phyloP scores from a whole-genome alignment of 2,888 invertebrate species.

The Phyllotreta cruciferae region DNA sequence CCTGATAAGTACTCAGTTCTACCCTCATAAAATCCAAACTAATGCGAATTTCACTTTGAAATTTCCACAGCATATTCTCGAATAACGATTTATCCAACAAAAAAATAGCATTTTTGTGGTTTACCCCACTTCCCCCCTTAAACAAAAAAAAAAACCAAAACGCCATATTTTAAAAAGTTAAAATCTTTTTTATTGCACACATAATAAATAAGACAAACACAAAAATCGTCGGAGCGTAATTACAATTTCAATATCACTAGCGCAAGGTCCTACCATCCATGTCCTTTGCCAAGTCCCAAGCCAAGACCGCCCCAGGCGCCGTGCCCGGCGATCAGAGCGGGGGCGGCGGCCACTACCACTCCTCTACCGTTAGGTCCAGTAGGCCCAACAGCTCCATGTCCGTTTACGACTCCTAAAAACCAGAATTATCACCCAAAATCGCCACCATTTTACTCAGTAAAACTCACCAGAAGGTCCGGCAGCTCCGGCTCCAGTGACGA shows the following conservation, averaged over 20 bases:
- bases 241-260: constrained; percentile 11
- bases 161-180: neutral
- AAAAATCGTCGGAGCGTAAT: constrained; percentile 19
- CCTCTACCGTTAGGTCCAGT: constrained; percentile 38
- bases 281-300: constrained; percentile 2
- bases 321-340: constrained; percentile 1
- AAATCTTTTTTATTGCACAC: constrained; percentile 20
- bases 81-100: no score
- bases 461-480: constrained; percentile 30
- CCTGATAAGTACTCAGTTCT: no score
- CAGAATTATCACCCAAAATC: neutral
- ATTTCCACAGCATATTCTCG: no score
- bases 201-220: constrained; percentile 23
- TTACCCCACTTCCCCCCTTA: no score
- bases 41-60: no score
- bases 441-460: no score
- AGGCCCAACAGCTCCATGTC: constrained; percentile 39
- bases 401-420: constrained; percentile 36
- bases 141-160: no score
- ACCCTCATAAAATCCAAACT: no score
- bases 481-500: constrained; percentile 35
- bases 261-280: constrained; percentile 7
- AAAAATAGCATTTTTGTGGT: no score
- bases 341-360: constrained; percentile 23
- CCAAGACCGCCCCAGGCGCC: neutral